Percentiles rank a stretch among this genome's conserved stretches.
Evolutionary conservation across 2,888 invertebrate genomes (phyloP).

Genomic region (Limnephilus lunatus): DNA sequence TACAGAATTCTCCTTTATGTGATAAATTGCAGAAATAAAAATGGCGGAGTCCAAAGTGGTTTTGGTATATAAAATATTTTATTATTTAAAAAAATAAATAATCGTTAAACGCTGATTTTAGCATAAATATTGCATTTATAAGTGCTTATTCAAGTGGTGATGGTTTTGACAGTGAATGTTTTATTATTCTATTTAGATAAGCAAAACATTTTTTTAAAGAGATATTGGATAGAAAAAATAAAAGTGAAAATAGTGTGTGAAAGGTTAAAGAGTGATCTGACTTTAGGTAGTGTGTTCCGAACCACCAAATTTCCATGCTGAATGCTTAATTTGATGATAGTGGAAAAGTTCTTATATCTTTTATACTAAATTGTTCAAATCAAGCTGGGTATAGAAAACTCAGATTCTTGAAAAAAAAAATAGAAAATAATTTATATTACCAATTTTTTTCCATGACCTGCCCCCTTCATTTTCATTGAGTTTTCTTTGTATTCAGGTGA

Average conservation of each 20-base stretch:
- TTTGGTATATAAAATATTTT: conserved; percentile 53
- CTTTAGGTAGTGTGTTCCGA: not conserved
- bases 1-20: conserved; percentile 43
- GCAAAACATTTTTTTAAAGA: not conserved
- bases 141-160: not conserved
- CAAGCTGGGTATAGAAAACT: too few species aligned
- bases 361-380: too few species aligned
- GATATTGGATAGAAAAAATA: too few species aligned
- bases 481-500: too few species aligned
- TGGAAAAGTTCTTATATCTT: not conserved
- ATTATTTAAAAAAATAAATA: not conserved
- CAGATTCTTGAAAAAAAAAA: too few species aligned
- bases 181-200: not conserved
- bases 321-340: not conserved
- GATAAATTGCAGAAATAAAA: conserved; percentile 31
- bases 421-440: too few species aligned
- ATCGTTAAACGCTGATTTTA: not conserved
- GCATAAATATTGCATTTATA: not conserved
- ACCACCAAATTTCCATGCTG: not conserved
- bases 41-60: conserved; percentile 65
- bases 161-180: not conserved
- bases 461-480: too few species aligned
- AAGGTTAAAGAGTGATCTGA: not conserved
- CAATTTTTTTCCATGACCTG: too few species aligned
- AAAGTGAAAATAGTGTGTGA: not conserved